Evolutionary conservation across 2,113 vertebrate genomes (phyloP).

Genomic region (Rhea americana): DNA sequence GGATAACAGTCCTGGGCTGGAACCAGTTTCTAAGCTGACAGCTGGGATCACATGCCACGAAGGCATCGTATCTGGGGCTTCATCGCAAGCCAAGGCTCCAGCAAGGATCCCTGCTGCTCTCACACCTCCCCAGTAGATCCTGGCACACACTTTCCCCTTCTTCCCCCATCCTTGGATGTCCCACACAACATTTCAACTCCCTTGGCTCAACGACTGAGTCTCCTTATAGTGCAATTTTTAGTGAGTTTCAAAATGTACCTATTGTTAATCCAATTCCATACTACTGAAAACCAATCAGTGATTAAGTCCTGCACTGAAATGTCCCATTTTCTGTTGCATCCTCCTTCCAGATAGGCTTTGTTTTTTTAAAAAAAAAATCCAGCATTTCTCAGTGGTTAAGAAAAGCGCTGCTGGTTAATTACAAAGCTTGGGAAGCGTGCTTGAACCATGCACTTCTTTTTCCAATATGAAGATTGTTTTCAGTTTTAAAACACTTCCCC

Average conservation of each 20-base stretch:
- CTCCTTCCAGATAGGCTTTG: neutral
- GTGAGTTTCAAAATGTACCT: neutral
- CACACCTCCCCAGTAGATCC: fast-evolving
- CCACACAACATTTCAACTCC: neutral
- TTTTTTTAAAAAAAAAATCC: neutral
- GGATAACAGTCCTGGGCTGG: neutral
- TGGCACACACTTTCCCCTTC: neutral
- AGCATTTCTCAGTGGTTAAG: neutral
- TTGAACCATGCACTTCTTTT: neutral
- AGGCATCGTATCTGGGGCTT: fast-evolving
- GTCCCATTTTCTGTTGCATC: neutral
- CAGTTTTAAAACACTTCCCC: neutral
- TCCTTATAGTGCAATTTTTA: neutral
- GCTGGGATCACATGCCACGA: fast-evolving
- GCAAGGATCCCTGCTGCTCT: neutral
- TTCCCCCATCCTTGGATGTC: neutral
- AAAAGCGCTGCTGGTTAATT: neutral
- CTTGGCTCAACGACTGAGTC: neutral
- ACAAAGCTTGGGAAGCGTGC: neutral
- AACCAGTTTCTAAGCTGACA: neutral
- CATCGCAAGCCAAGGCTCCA: neutral
- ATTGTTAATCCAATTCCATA: neutral
- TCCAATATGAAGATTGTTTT: neutral
- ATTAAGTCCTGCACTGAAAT: neutral
- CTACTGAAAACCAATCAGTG: fast-evolving